phyloP scores from a whole-genome alignment of 2,113 vertebrate species.

The Gobius niger region DNA sequence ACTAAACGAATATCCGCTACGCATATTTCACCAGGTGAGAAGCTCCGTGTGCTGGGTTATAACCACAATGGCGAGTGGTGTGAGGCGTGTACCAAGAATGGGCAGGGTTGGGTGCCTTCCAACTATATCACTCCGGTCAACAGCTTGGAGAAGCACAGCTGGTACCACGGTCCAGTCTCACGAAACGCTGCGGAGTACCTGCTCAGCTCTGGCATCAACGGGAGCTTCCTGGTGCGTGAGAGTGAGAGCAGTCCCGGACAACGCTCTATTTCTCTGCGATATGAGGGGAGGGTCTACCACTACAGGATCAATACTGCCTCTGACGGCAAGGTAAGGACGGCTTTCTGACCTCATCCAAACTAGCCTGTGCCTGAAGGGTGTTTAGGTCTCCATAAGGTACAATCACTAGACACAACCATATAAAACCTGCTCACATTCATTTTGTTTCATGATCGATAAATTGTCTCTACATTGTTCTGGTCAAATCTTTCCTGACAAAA shows the following conservation, averaged over 20 bases:
- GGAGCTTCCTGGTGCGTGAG: slow-evolving; percentile 96
- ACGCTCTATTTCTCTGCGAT: slow-evolving; percentile 95
- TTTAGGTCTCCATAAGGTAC: neutral
- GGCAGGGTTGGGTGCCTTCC: slow-evolving; percentile 98
- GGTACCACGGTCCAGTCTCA: slow-evolving; percentile 98
- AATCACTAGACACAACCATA: no score
- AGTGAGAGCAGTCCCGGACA: slow-evolving; percentile 99
- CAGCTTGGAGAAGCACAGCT: slow-evolving; percentile 98
- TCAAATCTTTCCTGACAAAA: no score
- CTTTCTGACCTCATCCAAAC: neutral
- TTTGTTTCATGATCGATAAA: no score
- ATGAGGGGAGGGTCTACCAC: slow-evolving; percentile 97
- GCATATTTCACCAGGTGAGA: slow-evolving; percentile 83
- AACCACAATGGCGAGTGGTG: slow-evolving; percentile 99
- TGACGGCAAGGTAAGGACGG: slow-evolving; percentile 86
- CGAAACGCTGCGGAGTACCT: slow-evolving; percentile 97
- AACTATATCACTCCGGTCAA: slow-evolving; percentile 99
- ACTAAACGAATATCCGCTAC: neutral
- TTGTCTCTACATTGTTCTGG: no score
- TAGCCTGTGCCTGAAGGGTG: neutral
- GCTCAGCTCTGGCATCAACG: slow-evolving; percentile 97
- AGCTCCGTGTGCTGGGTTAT: slow-evolving; percentile 94
- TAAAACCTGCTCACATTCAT: no score
- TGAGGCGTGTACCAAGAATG: slow-evolving; percentile 96
- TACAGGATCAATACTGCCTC: slow-evolving; percentile 98